Conservation (phyloP, 2,888 invertebrate species). For the Aspidiotus destructor region DNA sequence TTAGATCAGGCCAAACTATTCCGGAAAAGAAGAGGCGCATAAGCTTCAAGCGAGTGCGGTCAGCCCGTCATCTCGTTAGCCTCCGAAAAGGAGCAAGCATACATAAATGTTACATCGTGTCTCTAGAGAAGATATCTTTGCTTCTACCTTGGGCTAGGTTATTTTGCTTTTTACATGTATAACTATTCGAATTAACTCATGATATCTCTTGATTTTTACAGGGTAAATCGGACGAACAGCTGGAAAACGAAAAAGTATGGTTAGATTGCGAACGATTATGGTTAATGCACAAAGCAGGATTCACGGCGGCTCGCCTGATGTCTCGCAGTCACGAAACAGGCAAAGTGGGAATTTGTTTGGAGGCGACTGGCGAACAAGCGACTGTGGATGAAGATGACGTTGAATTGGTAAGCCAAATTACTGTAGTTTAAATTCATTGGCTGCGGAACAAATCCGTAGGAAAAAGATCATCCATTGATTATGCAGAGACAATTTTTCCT, state of each 20-base stretch:
- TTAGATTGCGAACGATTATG: conserved; percentile 72
- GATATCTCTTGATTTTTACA: conserved; percentile 38
- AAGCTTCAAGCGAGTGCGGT: too few species aligned
- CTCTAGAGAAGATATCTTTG: too few species aligned
- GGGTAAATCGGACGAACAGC: conserved; percentile 60
- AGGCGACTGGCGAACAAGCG: conserved; percentile 70
- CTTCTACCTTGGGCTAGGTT: too few species aligned
- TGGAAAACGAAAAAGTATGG: conserved; percentile 57
- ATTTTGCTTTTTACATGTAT: too few species aligned
- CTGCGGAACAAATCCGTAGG: background rate
- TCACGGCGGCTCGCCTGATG: conserved; percentile 60
- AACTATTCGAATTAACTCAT: background rate
- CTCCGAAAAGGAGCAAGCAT: too few species aligned
- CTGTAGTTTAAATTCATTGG: too few species aligned
- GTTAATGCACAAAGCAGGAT: conserved; percentile 88
- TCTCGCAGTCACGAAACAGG: conserved; percentile 44
- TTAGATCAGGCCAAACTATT: too few species aligned
- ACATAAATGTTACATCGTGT: too few species aligned
- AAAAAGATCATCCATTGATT: background rate
- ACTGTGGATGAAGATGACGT: conserved; percentile 92
- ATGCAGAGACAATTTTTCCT: background rate
- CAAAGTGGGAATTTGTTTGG: conserved; percentile 63
- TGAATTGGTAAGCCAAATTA: conserved; percentile 61
- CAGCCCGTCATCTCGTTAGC: too few species aligned
- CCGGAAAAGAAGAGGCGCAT: too few species aligned